Evolutionary conservation across 2,113 vertebrate species (phyloP), one percentile per base, ranked within the genome.

Genomic region (Atractosteus spatula): DNA sequence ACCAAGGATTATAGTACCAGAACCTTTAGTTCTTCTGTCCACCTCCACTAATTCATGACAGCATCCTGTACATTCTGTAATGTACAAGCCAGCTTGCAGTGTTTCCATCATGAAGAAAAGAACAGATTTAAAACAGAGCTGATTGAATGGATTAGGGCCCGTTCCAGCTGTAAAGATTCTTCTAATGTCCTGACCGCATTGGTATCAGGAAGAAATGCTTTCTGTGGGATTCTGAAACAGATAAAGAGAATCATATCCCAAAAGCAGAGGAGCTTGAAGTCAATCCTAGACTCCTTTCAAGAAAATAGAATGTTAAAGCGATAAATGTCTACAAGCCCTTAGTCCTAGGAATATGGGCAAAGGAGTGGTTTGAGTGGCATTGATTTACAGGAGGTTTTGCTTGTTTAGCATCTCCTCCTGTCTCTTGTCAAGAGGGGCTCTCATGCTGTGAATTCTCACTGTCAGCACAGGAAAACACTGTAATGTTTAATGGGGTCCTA

Each of bases 141-240:
- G 11, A 3, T 12, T 59, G 11, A 56, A 61, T 17, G 71, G 75
- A 81, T 78, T 72, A 72, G 62, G 63, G 69, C 62, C 66, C 16
- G 65, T 68, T 66, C 68, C 76, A 74, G 62, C 69, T 68, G 69
- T 51, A 68, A 65, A 71, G 44, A 51, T 47, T 75, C 51, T 75
- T 73, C 77, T 61, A 74, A 72, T 59, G 66, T 66, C 70, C 61
- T 75, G 68, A 10, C 45, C 70, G 41, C 29, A 59, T 71, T 73
- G 66, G 45, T 41, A n/a, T 13, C 43, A 59, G 51, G 62, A 67
- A 42, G 41, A 68, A 55, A 68, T 55, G 41, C 61, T 64, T 41
- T n/a, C 16, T 8, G n/a, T n/a, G 13, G 71, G 41, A 67, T 51
- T 29, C 29, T 29, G 29, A 29, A 29, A 29, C 29, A 29, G 29